Percentiles rank a stretch among this genome's conserved stretches.
Evolutionary conservation across 1,140 invertebrate genomes (phyloP).

Genomic region (Holotrichia oblita): DNA sequence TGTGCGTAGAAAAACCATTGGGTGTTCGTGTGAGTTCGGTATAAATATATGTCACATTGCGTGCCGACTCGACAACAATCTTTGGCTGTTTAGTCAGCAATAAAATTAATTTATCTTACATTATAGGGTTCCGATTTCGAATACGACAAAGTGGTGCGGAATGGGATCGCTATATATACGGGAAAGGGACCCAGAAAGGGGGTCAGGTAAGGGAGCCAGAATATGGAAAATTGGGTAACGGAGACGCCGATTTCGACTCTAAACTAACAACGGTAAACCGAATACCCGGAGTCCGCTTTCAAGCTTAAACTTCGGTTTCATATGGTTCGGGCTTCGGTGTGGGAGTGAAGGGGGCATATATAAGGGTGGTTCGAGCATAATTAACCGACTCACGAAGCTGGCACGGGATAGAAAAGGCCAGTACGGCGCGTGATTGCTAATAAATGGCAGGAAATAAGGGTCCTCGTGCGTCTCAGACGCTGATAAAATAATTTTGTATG

Average conservation of each 20-base stretch:
- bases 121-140: slow-evolving; percentile 47
- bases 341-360: slow-evolving; percentile 45
- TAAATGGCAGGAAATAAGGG: slow-evolving; percentile 62
- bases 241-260: slow-evolving; percentile 50
- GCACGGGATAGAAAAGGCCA: slow-evolving; percentile 60
- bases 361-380: slow-evolving; percentile 58
- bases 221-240: slow-evolving; percentile 23
- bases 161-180: not conserved
- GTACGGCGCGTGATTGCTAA: slow-evolving; percentile 60
- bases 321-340: not conserved
- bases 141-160: slow-evolving; percentile 35
- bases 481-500: slow-evolving; percentile 62
- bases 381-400: slow-evolving; percentile 60
- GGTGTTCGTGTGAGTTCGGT: slow-evolving; percentile 48
- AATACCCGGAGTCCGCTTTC: slow-evolving; percentile 12
- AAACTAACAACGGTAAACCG: slow-evolving; percentile 50
- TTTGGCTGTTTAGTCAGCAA: slow-evolving; percentile 61
- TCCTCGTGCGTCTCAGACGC: slow-evolving; percentile 59
- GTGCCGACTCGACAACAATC: slow-evolving; percentile 60
- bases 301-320: not conserved
- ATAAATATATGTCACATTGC: slow-evolving; percentile 59
- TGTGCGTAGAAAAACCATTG: slow-evolving; percentile 13
- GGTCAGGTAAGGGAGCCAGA: not conserved
- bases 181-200: slow-evolving; percentile 6
- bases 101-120: slow-evolving; percentile 63